phyloP scores from a whole-genome alignment of 2,113 vertebrate species.

The Globicephala melas region DNA sequence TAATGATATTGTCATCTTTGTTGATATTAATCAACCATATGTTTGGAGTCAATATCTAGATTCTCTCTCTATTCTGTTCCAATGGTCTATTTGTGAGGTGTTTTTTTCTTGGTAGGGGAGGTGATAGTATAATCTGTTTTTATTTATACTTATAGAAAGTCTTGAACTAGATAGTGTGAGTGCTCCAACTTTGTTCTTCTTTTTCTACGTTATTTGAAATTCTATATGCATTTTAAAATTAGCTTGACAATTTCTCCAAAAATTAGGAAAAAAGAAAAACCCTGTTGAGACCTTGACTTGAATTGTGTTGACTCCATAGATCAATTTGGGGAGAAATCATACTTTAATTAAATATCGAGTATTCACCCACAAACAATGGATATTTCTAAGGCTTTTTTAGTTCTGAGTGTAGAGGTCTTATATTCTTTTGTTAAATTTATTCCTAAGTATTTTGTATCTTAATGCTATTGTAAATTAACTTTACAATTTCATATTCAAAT shows the following conservation, averaged over 20 bases:
- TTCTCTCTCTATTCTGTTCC: background rate
- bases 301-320: background rate
- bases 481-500: background rate
- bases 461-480: background rate
- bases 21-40: background rate
- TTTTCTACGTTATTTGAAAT: background rate
- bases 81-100: background rate
- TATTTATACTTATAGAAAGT: conserved; percentile 6
- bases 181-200: background rate
- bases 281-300: background rate
- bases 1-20: background rate
- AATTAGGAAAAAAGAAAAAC: background rate
- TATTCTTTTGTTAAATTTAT: background rate
- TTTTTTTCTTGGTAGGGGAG: background rate
- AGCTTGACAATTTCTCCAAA: conserved; percentile 1
- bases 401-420: background rate
- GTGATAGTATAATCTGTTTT: background rate
- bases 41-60: background rate
- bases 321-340: background rate
- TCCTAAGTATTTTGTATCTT: background rate
- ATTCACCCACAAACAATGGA: background rate
- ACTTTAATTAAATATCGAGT: background rate
- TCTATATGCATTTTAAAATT: background rate
- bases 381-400: background rate
- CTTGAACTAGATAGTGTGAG: background rate